Percentiles rank a stretch among this genome's conserved stretches.
phyloP scores from a whole-genome alignment of 2,113 vertebrate species.

The Pelodiscus sinensis region DNA sequence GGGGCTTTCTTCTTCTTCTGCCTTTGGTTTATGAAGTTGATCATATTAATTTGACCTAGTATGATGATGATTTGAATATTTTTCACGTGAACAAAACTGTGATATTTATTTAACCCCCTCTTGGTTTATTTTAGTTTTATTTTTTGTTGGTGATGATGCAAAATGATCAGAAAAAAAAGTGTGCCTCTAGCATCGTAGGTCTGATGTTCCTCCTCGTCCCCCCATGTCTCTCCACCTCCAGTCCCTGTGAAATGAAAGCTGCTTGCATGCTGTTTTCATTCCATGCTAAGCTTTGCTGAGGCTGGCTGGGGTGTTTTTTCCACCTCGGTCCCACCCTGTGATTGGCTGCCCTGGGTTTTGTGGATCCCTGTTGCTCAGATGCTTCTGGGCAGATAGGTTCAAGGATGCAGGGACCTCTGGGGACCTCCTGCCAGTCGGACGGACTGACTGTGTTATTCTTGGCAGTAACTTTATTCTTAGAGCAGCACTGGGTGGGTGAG shows the following conservation, averaged over 20 bases:
- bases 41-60: conserved; percentile 32
- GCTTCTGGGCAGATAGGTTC: not conserved
- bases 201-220: conserved; percentile 13
- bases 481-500: not conserved
- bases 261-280: conserved; percentile 27
- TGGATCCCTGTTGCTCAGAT: not conserved
- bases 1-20: conserved; percentile 48
- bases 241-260: not conserved
- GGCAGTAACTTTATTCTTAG: not conserved
- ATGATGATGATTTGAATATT: not conserved
- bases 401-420: not conserved
- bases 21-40: conserved; percentile 41
- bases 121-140: conserved; percentile 14
- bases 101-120: conserved; percentile 44
- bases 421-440: not conserved
- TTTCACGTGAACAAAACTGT: conserved; percentile 61
- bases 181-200: conserved; percentile 59
- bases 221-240: conserved; percentile 28
- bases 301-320: not conserved
- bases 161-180: conserved; percentile 35
- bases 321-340: not conserved
- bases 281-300: not conserved
- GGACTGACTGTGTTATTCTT: not conserved
- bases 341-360: conserved; percentile 9
- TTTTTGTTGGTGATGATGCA: conserved; percentile 38